Percentiles rank a stretch among this genome's conserved stretches.
Conservation (phyloP, 2,113 vertebrate species). For the Upupa epops region DNA sequence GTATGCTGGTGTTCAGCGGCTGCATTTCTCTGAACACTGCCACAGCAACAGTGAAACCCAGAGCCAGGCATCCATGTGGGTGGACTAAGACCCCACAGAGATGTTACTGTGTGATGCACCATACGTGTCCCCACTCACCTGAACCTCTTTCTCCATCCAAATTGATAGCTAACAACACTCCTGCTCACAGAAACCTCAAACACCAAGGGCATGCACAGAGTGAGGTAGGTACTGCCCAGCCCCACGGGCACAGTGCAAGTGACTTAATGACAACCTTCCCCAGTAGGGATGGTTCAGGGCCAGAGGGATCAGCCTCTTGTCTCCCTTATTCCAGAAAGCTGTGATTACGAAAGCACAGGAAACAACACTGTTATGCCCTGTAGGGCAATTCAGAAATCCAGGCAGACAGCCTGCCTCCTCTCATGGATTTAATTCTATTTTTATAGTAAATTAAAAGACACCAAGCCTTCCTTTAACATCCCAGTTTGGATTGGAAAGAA, state of each 20-base stretch:
- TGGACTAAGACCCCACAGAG: too few species aligned
- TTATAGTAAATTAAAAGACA: not conserved
- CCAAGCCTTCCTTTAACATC: not conserved
- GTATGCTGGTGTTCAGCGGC: not conserved
- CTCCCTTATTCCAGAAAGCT: not conserved
- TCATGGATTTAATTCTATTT: not conserved
- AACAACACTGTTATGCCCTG: not conserved
- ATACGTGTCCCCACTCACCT: not conserved
- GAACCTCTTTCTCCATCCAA: not conserved
- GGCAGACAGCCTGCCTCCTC: not conserved
- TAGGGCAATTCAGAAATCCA: not conserved
- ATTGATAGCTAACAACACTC: not conserved
- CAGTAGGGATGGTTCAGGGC: fast-evolving
- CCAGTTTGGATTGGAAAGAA: not conserved
- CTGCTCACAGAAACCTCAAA: not conserved
- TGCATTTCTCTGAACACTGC: not conserved
- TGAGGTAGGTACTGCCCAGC: not conserved
- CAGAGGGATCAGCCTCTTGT: not conserved
- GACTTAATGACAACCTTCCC: not conserved
- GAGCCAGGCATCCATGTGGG: not conserved
- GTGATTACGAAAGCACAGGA: not conserved
- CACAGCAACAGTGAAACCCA: not conserved
- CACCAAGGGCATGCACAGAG: fast-evolving
- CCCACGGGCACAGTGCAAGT: fast-evolving
- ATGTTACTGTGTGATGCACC: not conserved